Percentiles rank a stretch among this genome's conserved stretches.
These are phyloP conservation scores for Oceanodroma tethys DNA, from an alignment of 2,113 vertebrate genomes.

Conservation along the genomic window DNA sequence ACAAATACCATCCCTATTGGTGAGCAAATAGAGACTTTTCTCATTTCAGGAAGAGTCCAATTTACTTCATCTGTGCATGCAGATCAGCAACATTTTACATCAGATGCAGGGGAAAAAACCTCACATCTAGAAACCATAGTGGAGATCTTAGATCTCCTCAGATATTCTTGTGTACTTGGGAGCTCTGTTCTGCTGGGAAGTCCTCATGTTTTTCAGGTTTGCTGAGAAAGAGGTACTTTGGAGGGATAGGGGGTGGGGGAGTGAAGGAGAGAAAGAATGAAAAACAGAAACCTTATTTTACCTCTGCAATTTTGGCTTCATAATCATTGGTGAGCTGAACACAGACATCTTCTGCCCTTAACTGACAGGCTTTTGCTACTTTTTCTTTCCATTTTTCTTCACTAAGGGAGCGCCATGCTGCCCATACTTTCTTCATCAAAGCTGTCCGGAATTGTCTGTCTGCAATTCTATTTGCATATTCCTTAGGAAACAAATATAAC, in stretches of 20 bases:
- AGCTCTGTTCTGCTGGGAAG: neutral
- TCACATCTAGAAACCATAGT: neutral
- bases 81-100: neutral
- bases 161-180: neutral
- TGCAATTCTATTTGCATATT: slow-evolving; percentile 74
- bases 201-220: neutral
- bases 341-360: slow-evolving; percentile 88
- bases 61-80: neutral
- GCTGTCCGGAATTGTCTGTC: slow-evolving; percentile 79
- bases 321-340: slow-evolving; percentile 84
- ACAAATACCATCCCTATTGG: neutral
- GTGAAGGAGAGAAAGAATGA: neutral
- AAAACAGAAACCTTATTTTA: slow-evolving; percentile 44
- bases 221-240: neutral
- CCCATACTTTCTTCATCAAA: slow-evolving; percentile 88
- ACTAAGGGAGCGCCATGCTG: slow-evolving; percentile 79
- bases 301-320: slow-evolving; percentile 83
- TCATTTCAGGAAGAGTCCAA: neutral
- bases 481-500: slow-evolving; percentile 66
- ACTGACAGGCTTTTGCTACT: slow-evolving; percentile 85
- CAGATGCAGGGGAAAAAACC: neutral
- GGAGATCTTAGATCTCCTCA: neutral
- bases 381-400: slow-evolving; percentile 85
- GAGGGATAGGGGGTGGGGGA: neutral
- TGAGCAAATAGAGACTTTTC: neutral